Percentiles rank a stretch among this genome's conserved stretches.
Conservation (phyloP, 2,113 vertebrate genomes). For the Larimichthys crocea region DNA sequence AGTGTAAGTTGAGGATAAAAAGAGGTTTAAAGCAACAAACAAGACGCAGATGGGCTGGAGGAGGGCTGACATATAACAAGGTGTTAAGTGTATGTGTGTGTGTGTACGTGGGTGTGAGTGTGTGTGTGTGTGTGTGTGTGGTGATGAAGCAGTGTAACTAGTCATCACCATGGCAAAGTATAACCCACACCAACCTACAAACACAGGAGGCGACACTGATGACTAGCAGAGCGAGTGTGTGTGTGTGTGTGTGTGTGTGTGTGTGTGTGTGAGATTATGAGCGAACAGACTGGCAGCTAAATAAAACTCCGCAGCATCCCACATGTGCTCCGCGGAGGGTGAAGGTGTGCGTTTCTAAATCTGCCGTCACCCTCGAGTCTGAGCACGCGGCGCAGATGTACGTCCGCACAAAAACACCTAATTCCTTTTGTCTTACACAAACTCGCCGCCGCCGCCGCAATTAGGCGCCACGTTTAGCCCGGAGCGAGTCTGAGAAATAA, state of each 20-base stretch:
- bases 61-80: constrained; percentile 75
- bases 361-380: constrained; percentile 36
- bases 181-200: constrained; percentile 73
- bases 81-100: constrained; percentile 51
- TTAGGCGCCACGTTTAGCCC: neutral
- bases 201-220: constrained; percentile 71
- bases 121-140: constrained; percentile 9
- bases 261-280: constrained; percentile 10
- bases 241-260: constrained; percentile 20
- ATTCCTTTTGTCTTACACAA: neutral
- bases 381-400: constrained; percentile 20
- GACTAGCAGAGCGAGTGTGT: constrained; percentile 34
- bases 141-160: constrained; percentile 62
- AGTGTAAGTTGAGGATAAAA: constrained; percentile 27
- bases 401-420: constrained; percentile 6
- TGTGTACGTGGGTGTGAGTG: neutral
- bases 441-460: neutral
- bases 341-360: constrained; percentile 62
- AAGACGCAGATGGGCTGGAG: constrained; percentile 75
- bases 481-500: neutral
- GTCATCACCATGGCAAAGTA: constrained; percentile 68
- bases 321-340: constrained; percentile 65
- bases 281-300: constrained; percentile 69
- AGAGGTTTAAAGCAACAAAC: constrained; percentile 58
- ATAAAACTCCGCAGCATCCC: constrained; percentile 70